Conservation (phyloP, 2,113 vertebrate species). For the Xiphias gladius region DNA sequence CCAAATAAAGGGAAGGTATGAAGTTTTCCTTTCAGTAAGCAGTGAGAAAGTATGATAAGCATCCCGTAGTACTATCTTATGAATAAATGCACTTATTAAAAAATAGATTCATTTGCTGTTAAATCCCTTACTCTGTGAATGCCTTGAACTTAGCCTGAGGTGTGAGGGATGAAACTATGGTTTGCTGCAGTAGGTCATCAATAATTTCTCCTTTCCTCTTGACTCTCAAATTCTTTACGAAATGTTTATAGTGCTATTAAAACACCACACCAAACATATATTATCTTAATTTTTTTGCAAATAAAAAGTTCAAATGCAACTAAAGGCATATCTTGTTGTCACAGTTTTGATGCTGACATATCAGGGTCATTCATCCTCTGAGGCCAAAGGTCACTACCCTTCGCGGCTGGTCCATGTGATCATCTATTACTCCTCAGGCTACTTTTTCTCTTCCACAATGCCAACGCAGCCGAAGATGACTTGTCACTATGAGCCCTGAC, state of each 20-base stretch:
- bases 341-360: constrained; percentile 26
- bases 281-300: neutral
- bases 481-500: constrained; percentile 60
- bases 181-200: constrained; percentile 8
- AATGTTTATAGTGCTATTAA: neutral
- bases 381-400: constrained; percentile 44
- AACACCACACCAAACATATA: neutral
- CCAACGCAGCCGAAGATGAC: constrained; percentile 49
- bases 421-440: constrained; percentile 50
- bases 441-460: constrained; percentile 41
- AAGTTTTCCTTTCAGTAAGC: neutral
- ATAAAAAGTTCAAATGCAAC: neutral
- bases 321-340: neutral
- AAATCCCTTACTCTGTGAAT: constrained; percentile 36
- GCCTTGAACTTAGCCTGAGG: neutral
- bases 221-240: neutral
- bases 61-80: neutral
- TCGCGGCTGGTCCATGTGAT: constrained; percentile 31
- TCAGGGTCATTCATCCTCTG: constrained; percentile 33
- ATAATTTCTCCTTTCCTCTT: neutral
- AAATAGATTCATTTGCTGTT: constrained; percentile 9
- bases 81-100: neutral
- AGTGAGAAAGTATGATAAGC: neutral
- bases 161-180: neutral
- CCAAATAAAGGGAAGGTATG: neutral